Evolutionary conservation across 2,797 vertebrate species (phyloP).

Genomic region (Fundulus diaphanus): DNA sequence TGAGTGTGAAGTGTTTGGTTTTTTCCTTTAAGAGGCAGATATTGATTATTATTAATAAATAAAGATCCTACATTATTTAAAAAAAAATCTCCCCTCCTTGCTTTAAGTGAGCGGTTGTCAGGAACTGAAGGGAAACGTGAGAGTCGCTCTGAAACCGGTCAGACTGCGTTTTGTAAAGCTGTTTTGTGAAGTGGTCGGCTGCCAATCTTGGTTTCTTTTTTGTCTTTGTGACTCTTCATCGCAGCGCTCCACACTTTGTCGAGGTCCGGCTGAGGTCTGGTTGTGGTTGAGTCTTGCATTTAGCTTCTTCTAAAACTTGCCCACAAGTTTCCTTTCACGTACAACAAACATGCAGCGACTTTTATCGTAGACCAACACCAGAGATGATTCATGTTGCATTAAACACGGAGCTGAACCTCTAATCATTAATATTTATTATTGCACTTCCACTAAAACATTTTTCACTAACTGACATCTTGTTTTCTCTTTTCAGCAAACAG

Average conservation of each 20-base stretch:
- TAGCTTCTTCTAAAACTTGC: background rate
- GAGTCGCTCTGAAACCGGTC: background rate
- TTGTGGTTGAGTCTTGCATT: background rate
- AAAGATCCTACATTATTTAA: background rate
- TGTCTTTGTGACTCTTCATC: background rate
- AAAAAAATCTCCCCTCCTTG: background rate
- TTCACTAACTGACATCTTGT: background rate
- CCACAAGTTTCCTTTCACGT: background rate
- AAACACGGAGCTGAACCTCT: background rate
- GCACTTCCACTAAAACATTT: background rate
- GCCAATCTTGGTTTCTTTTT: background rate
- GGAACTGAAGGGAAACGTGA: background rate
- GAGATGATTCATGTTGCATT: background rate
- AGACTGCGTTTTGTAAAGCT: background rate
- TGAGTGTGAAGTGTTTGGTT: too few relatives aligned
- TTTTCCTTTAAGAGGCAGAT: background rate
- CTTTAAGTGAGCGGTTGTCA: background rate
- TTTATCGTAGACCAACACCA: too few relatives aligned
- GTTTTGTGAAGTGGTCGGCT: background rate
- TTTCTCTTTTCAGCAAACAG: slow-evolving; percentile 70
- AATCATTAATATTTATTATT: too few relatives aligned
- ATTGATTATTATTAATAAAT: background rate
- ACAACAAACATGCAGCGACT: background rate
- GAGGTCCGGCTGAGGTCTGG: background rate
- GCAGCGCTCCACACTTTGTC: background rate